Evolutionary conservation across 2,888 invertebrate genomes (phyloP), one percentile per base, ranked within the genome.

Genomic region (Troides helena): DNA sequence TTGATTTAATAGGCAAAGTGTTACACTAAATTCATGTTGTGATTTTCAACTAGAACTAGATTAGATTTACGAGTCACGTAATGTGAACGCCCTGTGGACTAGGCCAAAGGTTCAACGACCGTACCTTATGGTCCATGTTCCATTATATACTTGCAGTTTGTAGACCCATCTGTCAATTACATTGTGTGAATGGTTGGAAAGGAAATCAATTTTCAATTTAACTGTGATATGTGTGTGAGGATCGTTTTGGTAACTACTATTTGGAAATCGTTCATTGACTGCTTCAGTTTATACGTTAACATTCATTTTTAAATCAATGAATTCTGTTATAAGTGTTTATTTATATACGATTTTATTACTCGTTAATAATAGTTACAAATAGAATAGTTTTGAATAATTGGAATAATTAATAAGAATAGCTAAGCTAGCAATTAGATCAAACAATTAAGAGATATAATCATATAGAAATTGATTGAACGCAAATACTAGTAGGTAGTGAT

Each of bases 91-190:
- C 62, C 72, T 68, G 72, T 73, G 74, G 75, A 81, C 78, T 84
- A 78, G 84, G 82, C 80, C 81, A 77, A 83, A 78, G 82, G 88
- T 78, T 79, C 86, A 86, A 84, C 75, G 87, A 86, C 87, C 88
- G 85, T 83, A 83, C 83, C 84, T 86, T 85, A 82, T 84, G 60
- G 68, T 70, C 71, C 72, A 53, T 53, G 18, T 46, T 46, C 46
- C 46, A 85, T 84, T 70, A 76, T 76, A 71, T 79, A 76, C 21
- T 65, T 63, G 30, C 56, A 56, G 62, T 62, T 68, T 68, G 62
- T 59, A 17, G 75, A 81, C 81, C 83, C 82, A 82, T 64, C 59
- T 66, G 64, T 59, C 72, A 69, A 67, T 70, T 71, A 70, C 61
- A 67, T 63, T 63, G 68, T 71, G 43, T 62, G 64, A 61, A 65